Evolutionary conservation across 1,140 invertebrate species (phyloP).

Genomic region (Bombus confusus): DNA sequence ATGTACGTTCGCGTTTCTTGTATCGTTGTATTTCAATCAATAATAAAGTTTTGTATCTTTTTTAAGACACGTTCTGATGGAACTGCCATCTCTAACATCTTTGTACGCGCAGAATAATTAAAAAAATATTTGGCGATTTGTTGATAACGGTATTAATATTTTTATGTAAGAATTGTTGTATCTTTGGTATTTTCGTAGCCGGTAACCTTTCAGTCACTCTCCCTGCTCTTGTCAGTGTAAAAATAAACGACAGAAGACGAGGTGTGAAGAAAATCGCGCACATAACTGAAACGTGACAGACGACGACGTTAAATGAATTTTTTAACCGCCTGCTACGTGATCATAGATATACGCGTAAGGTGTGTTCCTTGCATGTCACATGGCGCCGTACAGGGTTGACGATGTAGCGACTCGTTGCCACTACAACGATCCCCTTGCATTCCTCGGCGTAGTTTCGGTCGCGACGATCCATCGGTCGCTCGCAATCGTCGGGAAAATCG

Average conservation of each 20-base stretch:
- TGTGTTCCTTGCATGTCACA: not conserved
- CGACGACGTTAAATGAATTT: not conserved
- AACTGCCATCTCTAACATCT: not conserved
- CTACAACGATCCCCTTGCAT: too few species aligned
- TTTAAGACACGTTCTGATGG: accelerated
- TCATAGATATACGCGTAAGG: too few species aligned
- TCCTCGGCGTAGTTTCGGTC: not conserved
- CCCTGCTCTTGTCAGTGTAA: not conserved
- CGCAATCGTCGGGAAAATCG: not conserved
- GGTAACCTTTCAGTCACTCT: not conserved
- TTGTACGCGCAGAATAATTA: not conserved
- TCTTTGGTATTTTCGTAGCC: not conserved
- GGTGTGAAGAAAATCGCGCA: not conserved
- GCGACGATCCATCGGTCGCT: not conserved
- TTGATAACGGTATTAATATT: not conserved
- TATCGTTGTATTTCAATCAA: not conserved
- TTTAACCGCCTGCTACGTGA: not conserved
- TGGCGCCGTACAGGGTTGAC: not conserved
- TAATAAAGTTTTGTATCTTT: not conserved
- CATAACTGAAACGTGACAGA: not conserved
- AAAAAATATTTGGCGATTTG: not conserved
- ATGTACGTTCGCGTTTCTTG: not conserved
- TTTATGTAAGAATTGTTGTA: not conserved
- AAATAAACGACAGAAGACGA: conserved; percentile 1
- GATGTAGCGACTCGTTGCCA: not conserved